Evolutionary conservation across 2,797 vertebrate species (phyloP), one percentile per base, ranked within the genome.

Genomic region (Botia kubotai): DNA sequence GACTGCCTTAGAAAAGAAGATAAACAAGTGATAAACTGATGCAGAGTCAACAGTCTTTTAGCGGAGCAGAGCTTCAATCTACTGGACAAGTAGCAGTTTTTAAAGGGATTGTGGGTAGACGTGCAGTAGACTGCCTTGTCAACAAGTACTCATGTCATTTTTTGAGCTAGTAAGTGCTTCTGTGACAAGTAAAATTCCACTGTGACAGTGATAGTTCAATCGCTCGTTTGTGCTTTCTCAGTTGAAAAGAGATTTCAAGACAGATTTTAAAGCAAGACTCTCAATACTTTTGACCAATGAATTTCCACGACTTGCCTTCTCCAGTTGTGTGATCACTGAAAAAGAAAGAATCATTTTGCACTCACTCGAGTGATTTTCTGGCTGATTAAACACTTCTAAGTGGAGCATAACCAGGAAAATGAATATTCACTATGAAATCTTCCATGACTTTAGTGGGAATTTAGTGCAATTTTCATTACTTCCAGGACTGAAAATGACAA

Each of bases 41-140:
- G 72, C 17, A 70, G 65, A 62, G 39, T 80, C 74, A 58, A 74
- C 67, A 71, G 75, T 57, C 80, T 83, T 78, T 82, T 48, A 84
- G 39, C 66, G 73, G 73, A 72, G 74, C 36, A 2, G 14, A 23
- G 65, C 17, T 75, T 80, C 67, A 70, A 36, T 63, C 72, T 68
- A 69, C 52, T 52, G 50, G 33, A 69, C 57, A 36, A 8, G 36
- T 21, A 13, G 39, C 0, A 43, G n/a, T 57, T 72, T 39, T 39
- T 13, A 7, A 17, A 6, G 48, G 10, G 11, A 57, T 57, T 57
- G n/a, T 57, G 55, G 53, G 55, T 21, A 57, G 55, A 60, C 23
- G 57, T 60, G 57, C 21, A 60, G 26, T 33, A 33, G 14, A 36
- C 14, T 63, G 29, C 14, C 29, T 39, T 66, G 63, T 39, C 63